Evolutionary conservation across 2,888 invertebrate genomes (phyloP).

Genomic region (Yponomeuta plumbellus): DNA sequence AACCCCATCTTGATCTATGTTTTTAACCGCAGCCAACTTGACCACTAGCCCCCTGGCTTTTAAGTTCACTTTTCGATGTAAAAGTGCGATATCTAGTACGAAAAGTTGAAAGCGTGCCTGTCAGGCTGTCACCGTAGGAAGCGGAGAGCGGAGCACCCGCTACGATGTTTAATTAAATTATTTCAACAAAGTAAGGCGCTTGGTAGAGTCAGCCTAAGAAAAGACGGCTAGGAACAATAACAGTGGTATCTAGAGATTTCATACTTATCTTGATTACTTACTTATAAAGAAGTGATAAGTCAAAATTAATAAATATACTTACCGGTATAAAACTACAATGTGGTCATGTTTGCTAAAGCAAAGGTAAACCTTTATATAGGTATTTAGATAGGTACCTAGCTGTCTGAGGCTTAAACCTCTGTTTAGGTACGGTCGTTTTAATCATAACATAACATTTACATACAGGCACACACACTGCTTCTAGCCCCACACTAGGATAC

Average conservation of each 20-base stretch:
- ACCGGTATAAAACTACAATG: too few species aligned
- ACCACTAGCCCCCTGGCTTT: background rate
- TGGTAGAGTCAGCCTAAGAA: background rate
- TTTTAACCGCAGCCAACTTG: background rate
- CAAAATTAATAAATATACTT: too few species aligned
- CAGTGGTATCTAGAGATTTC: background rate
- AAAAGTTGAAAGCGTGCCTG: slow-evolving; percentile 24
- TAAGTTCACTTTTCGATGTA: background rate
- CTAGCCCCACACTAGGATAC: too few species aligned
- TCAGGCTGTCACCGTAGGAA: slow-evolving; percentile 45
- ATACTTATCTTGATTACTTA: too few species aligned
- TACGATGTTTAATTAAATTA: slow-evolving; percentile 47
- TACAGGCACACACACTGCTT: too few species aligned
- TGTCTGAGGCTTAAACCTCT: too few species aligned
- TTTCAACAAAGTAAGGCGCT: slow-evolving; percentile 40
- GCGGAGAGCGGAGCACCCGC: slow-evolving; percentile 34
- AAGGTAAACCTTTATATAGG: too few species aligned
- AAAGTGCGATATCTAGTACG: background rate
- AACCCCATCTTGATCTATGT: slow-evolving; percentile 33
- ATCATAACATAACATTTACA: too few species aligned
- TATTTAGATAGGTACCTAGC: too few species aligned
- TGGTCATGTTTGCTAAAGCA: too few species aligned
- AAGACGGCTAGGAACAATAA: background rate
- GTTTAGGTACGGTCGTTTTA: too few species aligned
- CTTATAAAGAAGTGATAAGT: too few species aligned